Base-by-base conservation (phyloP, 2,113 vertebrate genomes). In the Melospiza melodia region DNA sequence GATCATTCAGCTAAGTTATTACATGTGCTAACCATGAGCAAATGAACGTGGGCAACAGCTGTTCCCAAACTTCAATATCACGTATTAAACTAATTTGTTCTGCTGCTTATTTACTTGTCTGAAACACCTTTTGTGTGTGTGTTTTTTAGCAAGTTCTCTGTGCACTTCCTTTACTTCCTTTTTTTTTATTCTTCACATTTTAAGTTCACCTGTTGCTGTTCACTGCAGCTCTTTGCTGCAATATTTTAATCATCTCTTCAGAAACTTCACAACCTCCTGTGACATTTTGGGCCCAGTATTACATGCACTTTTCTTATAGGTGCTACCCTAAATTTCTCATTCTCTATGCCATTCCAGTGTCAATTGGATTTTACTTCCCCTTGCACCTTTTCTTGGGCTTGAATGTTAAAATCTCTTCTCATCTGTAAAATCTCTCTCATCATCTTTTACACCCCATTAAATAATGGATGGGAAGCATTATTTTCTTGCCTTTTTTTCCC, bases 401-500 rank as follows among this genome's bases (percentile, higher is more conserved):
- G 39, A 92, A 67, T 75, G 12, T 77, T 30, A 68, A 76, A 76
- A 76, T 31, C 37, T 68, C 44, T 11, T 90, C 48, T 68, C 44
- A 12, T 90, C 48, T 49, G 23, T 30, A 68, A 77, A 77, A 76
- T 31, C 33, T 51, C 48, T 73, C 31, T 68, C 46, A 16, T 90
- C 44, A 10, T 61, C 28, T 69, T 94, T 83, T 81, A 28, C 35
- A 68, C 6, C 12, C 15, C 6, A 2, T 74, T 57, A 35, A 93
- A 44, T 79, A 87, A 51, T 35, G 28, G 30, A 85, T 67, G 12
- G 19, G 27, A 86, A 69, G 24, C 15, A 11, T 86, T 83, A 57
- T 86, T 95, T 94, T 79, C 52, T 52, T 91, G 48, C 19, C 33
- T 86, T 68, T 63, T 68, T 67, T 69, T 84, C 75, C 41, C 69